Evolutionary conservation across 2,797 vertebrate genomes (phyloP).

Genomic region (Betta splendens): DNA sequence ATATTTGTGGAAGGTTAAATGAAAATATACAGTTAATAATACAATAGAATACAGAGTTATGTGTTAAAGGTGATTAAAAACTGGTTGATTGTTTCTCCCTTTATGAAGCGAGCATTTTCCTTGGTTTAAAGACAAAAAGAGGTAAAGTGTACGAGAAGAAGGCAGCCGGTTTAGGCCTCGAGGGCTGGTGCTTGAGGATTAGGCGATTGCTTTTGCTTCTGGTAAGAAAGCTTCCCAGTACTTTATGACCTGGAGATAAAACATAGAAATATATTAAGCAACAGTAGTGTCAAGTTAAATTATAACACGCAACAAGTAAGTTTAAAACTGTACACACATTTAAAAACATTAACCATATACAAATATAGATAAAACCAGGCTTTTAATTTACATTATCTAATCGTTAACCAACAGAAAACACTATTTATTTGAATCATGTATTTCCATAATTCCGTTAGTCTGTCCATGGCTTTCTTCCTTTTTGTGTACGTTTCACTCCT

Average conservation of each 20-base stretch:
- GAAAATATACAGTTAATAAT: slow-evolving; percentile 87
- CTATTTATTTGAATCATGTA: too few relatives aligned
- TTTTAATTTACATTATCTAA: too few relatives aligned
- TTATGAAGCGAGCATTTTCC: slow-evolving; percentile 67
- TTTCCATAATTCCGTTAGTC: too few relatives aligned
- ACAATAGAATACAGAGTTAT: slow-evolving; percentile 80
- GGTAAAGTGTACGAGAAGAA: slow-evolving; percentile 87
- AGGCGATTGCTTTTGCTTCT: slow-evolving; percentile 98
- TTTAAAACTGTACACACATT: too few relatives aligned
- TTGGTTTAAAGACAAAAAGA: slow-evolving; percentile 86
- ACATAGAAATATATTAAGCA: slow-evolving; percentile 6
- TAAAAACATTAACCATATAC: too few relatives aligned
- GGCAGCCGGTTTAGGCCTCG: slow-evolving; percentile 74
- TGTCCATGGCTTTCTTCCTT: too few relatives aligned
- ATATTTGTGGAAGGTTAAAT: slow-evolving; percentile 91
- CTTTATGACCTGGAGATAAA: slow-evolving; percentile 87
- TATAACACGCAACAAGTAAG: background rate
- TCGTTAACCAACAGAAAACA: too few relatives aligned
- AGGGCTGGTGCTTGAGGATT: slow-evolving; percentile 66
- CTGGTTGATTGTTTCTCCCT: slow-evolving; percentile 79
- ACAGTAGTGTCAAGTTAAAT: background rate
- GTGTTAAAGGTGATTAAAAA: slow-evolving; percentile 76
- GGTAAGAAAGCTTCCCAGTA: slow-evolving; percentile 99
- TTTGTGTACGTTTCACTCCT: too few relatives aligned
- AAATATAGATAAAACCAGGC: too few relatives aligned